Percentiles rank a stretch among this genome's conserved stretches.
Conservation (phyloP, 2,888 invertebrate genomes). For the Teinopalpus imperialis region DNA sequence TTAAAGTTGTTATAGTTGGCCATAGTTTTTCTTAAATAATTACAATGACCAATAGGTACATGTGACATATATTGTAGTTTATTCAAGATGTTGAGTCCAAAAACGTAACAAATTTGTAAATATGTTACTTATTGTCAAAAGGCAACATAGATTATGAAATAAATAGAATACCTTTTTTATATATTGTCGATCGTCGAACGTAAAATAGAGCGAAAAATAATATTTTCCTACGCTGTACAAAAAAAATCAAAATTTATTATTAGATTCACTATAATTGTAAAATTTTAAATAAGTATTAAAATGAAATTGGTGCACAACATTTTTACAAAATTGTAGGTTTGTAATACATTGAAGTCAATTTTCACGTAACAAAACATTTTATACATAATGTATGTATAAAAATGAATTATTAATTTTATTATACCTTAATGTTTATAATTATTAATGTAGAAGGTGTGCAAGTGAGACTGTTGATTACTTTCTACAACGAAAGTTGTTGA, state of each 20-base stretch:
- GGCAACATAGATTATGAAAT: constrained; percentile 19
- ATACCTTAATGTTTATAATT: constrained; percentile 39
- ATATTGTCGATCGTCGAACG: constrained; percentile 10
- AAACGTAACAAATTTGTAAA: constrained; percentile 18
- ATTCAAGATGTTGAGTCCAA: constrained; percentile 17
- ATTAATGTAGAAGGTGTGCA: constrained; percentile 61
- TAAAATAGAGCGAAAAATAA: constrained; percentile 5
- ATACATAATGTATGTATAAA: constrained; percentile 47
- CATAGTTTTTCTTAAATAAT: constrained; percentile 10
- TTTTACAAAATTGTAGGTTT: constrained; percentile 65
- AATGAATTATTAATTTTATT: constrained; percentile 45
- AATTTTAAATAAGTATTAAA: constrained; percentile 22
- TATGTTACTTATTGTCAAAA: constrained; percentile 18
- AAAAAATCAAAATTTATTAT: constrained; percentile 20
- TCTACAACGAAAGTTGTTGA: constrained; percentile 57
- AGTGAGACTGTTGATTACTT: constrained; percentile 61
- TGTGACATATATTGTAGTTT: constrained; percentile 4
- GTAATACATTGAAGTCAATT: constrained; percentile 74
- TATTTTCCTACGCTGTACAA: constrained; percentile 29
- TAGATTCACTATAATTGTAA: constrained; percentile 21
- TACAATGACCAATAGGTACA: constrained; percentile 19
- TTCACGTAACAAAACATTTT: constrained; percentile 66
- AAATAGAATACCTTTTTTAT: constrained; percentile 16
- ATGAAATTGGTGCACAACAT: constrained; percentile 53
- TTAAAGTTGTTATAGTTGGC: constrained; percentile 14